A percentile compares a stretch with the other conserved stretches of the same genome.
phyloP scores from a whole-genome alignment of 1,140 invertebrate genomes.

The Acyrthosiphon pisum region DNA sequence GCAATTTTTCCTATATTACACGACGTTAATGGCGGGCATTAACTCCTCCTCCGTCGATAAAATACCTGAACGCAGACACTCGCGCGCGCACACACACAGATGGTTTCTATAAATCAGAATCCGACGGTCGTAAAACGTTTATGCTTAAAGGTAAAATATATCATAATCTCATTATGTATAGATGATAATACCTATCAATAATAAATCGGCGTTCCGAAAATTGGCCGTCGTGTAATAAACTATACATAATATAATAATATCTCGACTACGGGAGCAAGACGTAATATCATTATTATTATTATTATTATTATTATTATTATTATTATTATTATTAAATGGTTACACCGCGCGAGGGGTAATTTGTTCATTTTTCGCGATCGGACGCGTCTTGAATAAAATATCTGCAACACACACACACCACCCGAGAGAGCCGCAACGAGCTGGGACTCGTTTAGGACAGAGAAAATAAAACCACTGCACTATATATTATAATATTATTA shows the following conservation, averaged over 20 bases:
- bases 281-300: too few relatives aligned
- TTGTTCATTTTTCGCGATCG: background rate
- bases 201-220: background rate
- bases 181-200: background rate
- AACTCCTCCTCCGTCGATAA: background rate
- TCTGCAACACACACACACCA: too few relatives aligned
- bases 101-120: slow-evolving; percentile 3
- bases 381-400: background rate
- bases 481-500: too few relatives aligned
- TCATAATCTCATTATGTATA: slow-evolving; percentile 18
- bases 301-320: too few relatives aligned
- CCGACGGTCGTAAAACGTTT: background rate
- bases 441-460: too few relatives aligned
- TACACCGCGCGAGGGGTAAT: background rate
- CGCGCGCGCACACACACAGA: background rate
- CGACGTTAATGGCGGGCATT: background rate
- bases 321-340: too few relatives aligned
- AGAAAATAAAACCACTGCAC: too few relatives aligned
- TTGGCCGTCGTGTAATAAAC: background rate
- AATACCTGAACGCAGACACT: background rate
- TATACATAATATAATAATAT: background rate
- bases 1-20: background rate
- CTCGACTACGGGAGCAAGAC: background rate
- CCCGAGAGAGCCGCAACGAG: too few relatives aligned
- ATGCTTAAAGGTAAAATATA: background rate